A percentile compares a stretch with the other conserved stretches of the same genome.
phyloP scores from a whole-genome alignment of 2,797 vertebrate genomes.

The Pygocentrus nattereri region DNA sequence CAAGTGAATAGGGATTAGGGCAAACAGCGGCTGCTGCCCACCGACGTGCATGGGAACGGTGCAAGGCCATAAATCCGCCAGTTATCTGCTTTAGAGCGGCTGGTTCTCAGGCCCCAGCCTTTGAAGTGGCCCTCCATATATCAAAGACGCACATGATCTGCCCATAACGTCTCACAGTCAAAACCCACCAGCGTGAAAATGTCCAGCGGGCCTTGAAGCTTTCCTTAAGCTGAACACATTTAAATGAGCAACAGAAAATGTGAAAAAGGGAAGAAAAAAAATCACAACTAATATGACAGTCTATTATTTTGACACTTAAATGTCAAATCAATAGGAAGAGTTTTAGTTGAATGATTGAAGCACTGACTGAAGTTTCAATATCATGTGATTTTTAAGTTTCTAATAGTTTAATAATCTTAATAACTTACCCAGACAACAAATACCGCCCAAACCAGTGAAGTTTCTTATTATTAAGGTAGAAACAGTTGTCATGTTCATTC shows the following conservation, averaged over 20 bases:
- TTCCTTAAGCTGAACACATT: constrained; percentile 18
- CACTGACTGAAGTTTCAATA: too few species aligned
- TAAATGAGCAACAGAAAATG: constrained; percentile 7
- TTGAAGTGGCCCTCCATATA: constrained; percentile 79
- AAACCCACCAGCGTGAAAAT: constrained; percentile 30
- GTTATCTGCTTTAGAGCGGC: constrained; percentile 77
- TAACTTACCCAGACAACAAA: too few species aligned
- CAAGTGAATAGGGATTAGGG: constrained; percentile 81
- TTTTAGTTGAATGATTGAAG: too few species aligned
- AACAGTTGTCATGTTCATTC: too few species aligned
- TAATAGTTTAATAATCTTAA: background rate
- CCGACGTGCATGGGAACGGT: constrained; percentile 79
- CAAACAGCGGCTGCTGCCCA: constrained; percentile 71
- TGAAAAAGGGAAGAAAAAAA: background rate
- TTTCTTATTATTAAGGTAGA: background rate
- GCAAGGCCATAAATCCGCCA: constrained; percentile 78
- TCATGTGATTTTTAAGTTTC: background rate
- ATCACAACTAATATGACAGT: background rate
- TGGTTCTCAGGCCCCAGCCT: constrained; percentile 78
- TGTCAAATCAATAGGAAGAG: too few species aligned
- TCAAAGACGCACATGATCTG: constrained; percentile 69
- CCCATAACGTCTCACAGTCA: constrained; percentile 46
- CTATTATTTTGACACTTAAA: background rate
- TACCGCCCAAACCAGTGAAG: background rate
- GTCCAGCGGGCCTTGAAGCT: constrained; percentile 21